phyloP scores from a whole-genome alignment of 2,888 invertebrate genomes.

The Vesta saturnalis region DNA sequence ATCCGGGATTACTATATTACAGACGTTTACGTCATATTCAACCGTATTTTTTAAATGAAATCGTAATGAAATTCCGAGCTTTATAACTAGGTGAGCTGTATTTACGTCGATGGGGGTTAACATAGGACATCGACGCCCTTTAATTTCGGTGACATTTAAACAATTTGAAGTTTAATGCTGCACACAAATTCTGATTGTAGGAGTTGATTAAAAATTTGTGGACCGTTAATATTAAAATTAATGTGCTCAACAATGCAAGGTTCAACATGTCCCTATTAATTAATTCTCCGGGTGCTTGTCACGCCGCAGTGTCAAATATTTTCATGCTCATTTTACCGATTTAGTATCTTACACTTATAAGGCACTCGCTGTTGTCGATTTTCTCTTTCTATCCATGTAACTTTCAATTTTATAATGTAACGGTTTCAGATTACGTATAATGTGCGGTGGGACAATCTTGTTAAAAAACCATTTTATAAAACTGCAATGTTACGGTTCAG shows the following conservation, averaged over 20 bases:
- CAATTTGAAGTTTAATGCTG: conserved; percentile 52
- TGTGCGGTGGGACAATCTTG: conserved; percentile 12
- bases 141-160: conserved; percentile 53
- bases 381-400: not conserved
- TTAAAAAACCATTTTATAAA: conserved; percentile 19
- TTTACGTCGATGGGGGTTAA: conserved; percentile 25
- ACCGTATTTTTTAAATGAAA: conserved; percentile 40
- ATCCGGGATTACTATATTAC: conserved; percentile 47
- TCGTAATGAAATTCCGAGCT: conserved; percentile 45
- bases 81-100: conserved; percentile 24
- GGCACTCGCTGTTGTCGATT: not conserved
- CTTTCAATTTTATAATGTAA: not conserved
- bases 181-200: conserved; percentile 54
- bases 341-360: conserved; percentile 34
- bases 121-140: conserved; percentile 30
- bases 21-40: conserved; percentile 4
- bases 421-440: conserved; percentile 3
- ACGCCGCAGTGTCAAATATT: conserved; percentile 56
- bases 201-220: conserved; percentile 58
- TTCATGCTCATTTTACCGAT: conserved; percentile 52
- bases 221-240: conserved; percentile 58
- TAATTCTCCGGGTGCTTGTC: conserved; percentile 56
- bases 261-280: conserved; percentile 52
- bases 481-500: conserved; percentile 21
- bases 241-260: conserved; percentile 51